Evolutionary conservation across 53 echinoderm and acorn worm species (phyloP).

Genomic region (Temnopleurus reevesii): DNA sequence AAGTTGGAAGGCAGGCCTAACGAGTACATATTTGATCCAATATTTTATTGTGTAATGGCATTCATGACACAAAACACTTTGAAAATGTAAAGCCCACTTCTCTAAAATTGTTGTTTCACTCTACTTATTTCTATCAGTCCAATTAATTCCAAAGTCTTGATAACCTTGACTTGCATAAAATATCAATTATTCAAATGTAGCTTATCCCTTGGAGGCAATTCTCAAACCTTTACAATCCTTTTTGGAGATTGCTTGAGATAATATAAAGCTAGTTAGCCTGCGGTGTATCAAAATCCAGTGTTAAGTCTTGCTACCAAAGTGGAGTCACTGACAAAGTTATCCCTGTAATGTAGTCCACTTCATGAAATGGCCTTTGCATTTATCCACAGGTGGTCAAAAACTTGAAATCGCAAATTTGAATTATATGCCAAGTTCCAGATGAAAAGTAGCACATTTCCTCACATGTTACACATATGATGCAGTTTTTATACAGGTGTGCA

Average conservation of each 20-base stretch:
- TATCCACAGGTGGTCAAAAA: constrained; percentile 8
- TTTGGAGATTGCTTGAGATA: neutral
- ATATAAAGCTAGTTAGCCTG: neutral
- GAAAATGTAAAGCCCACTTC: too few species aligned
- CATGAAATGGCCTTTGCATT: neutral
- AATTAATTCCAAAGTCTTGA: neutral
- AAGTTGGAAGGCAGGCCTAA: too few species aligned
- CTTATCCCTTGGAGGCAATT: constrained; percentile 1
- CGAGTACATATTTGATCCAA: too few species aligned
- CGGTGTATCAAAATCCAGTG: too few species aligned
- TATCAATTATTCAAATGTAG: constrained; percentile 10
- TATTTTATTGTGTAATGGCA: too few species aligned
- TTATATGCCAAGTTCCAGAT: too few species aligned
- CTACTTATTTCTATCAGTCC: neutral
- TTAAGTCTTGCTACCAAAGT: neutral
- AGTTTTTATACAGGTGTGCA: too few species aligned
- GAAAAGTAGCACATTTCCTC: too few species aligned
- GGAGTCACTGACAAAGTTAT: neutral
- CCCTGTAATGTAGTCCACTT: constrained; percentile 22
- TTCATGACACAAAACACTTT: too few species aligned
- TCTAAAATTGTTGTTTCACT: too few species aligned
- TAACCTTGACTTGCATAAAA: neutral
- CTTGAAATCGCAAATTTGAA: neutral
- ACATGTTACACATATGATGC: too few species aligned
- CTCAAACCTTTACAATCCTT: neutral